Evolutionary conservation across 2,113 vertebrate species (phyloP).

Genomic region (human): DNA sequence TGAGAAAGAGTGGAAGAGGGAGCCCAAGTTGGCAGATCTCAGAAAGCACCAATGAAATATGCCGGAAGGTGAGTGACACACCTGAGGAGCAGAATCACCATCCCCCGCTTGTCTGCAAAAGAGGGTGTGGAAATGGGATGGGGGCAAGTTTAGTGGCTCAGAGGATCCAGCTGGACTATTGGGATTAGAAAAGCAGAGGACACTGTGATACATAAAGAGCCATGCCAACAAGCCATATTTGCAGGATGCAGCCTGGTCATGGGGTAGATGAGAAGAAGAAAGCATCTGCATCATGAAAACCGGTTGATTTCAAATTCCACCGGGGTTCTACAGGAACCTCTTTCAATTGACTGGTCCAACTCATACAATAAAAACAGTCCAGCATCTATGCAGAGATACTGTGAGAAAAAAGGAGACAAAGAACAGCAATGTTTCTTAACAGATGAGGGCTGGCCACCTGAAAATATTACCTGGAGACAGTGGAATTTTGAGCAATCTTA

Average conservation of each 20-base stretch:
- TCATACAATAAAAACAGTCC: not conserved
- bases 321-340: not conserved
- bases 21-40: not conserved
- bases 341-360: not conserved
- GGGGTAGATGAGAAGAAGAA: not conserved
- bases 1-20: not conserved
- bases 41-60: not conserved
- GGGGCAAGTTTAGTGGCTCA: not conserved
- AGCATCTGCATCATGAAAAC: not conserved
- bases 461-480: not conserved
- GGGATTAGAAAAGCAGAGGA: not conserved
- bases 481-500: not conserved
- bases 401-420: not conserved
- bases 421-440: no score
- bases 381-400: not conserved
- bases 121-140: not conserved
- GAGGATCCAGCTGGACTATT: not conserved
- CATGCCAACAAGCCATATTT: not conserved
- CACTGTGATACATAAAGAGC: slow-evolving; percentile 32
- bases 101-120: not conserved
- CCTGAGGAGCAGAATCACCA: not conserved
- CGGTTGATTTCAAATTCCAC: not conserved
- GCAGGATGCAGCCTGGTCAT: not conserved
- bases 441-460: not conserved
- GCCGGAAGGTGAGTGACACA: not conserved